Evolutionary conservation across 1,140 invertebrate genomes (phyloP), one percentile per base, ranked within the genome.

Genomic region (Archivesica marissinica): DNA sequence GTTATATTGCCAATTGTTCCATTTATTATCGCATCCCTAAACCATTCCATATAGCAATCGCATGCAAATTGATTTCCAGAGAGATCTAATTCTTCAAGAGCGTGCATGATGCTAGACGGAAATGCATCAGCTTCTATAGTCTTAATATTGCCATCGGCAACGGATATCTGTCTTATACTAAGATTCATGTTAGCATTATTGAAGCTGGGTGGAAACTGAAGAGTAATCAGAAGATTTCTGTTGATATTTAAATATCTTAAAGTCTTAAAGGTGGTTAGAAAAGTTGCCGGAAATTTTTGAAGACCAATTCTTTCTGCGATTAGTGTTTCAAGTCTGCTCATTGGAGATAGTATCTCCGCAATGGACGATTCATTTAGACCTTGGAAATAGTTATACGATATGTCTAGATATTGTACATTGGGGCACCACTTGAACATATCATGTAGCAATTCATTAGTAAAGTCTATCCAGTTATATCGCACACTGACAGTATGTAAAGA

Each of bases 381-480:
- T 6, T 20, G 13, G 23, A 70, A 39, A n/a, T 70, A 39, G n/a
- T 70, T 70, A 11, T 39, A 41, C 20, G 66, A 70, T 2, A 70
- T 70, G 30, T 70, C 66, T 20, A 70, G 11, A 15, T n/a, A 13
- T 17, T 39, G 38, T 38, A 70, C n/a, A 23, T 44, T 44, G 2
- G 35, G 35, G n/a, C 66, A 70, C 17, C 20, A 41, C 23, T 70
- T 38, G 28, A 70, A 70, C 1, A 70, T 11, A n/a, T 70, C 3
- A 15, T 41, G 35, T 4, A 17, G 2, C 23, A 20, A 7, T 39
- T 38, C 41, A 9, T 23, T 23, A 25, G 9, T 23, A 70, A 70
- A 70, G 66, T 70, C n/a, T 7, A 70, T 70, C 35, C 39, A 44
- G n/a, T 70, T 30, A 23, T n/a, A 39, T 70, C 39, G 66, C 23